Percentiles rank a stretch among this genome's conserved stretches.
Evolutionary conservation across 2,113 vertebrate genomes (phyloP).

Genomic region (Campylomormyrus tamandua): DNA sequence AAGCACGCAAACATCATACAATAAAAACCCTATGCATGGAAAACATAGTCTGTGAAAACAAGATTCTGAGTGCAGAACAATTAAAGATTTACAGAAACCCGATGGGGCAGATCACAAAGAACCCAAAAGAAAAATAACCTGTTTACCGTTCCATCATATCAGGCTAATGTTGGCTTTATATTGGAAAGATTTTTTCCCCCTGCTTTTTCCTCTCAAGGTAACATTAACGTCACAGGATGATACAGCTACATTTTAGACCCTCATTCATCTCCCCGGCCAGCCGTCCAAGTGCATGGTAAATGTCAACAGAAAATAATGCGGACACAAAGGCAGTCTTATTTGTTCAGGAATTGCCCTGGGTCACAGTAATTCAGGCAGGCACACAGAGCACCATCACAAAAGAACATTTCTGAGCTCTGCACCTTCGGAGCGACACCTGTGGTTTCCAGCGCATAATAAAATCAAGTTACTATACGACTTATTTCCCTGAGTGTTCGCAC

Average conservation of each 20-base stretch:
- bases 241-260: slow-evolving; percentile 60
- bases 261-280: slow-evolving; percentile 67
- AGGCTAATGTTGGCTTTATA: slow-evolving; percentile 42
- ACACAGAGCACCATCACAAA: slow-evolving; percentile 28
- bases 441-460: slow-evolving; percentile 39
- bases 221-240: slow-evolving; percentile 60
- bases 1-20: not conserved
- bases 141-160: slow-evolving; percentile 46
- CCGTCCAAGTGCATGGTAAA: slow-evolving; percentile 66
- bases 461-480: slow-evolving; percentile 32
- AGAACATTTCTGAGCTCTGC: slow-evolving; percentile 26
- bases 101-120: not conserved
- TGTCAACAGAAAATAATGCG: slow-evolving; percentile 73
- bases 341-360: slow-evolving; percentile 70
- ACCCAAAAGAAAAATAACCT: slow-evolving; percentile 45
- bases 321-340: slow-evolving; percentile 71
- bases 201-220: slow-evolving; percentile 48
- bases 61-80: not conserved
- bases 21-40: not conserved
- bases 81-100: slow-evolving; percentile 1
- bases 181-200: slow-evolving; percentile 40
- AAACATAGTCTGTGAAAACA: not conserved
- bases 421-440: slow-evolving; percentile 34
- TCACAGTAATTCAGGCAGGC: slow-evolving; percentile 58
- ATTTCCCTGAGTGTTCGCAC: slow-evolving; percentile 16